phyloP scores from a whole-genome alignment of 2,888 invertebrate genomes.

The Tillus elongatus region DNA sequence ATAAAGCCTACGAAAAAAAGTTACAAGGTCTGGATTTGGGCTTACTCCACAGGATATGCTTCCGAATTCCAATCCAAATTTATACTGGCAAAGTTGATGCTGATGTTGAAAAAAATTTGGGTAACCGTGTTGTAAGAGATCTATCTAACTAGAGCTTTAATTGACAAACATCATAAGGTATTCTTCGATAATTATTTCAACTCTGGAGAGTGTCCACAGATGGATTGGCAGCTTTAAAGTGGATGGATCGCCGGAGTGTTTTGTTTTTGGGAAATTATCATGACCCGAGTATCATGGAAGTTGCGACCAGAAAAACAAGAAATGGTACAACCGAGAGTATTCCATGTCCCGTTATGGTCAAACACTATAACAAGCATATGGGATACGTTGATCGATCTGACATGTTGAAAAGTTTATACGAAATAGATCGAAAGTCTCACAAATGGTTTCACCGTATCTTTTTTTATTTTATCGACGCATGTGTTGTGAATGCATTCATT shows the following conservation, averaged over 20 bases:
- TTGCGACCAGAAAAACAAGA: constrained; percentile 5
- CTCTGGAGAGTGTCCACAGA: constrained; percentile 5
- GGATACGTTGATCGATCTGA: constrained; percentile 13
- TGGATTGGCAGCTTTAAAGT: constrained; percentile 1
- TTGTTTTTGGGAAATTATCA: constrained; percentile 1
- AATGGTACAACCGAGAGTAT: constrained; percentile 10
- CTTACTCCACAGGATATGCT: no score
- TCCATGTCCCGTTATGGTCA: constrained; percentile 9
- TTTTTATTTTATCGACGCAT: constrained; percentile 24
- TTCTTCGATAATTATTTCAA: constrained; percentile 22
- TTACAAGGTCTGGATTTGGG: no score
- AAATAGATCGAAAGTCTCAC: constrained; percentile 22
- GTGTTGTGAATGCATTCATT: constrained; percentile 18
- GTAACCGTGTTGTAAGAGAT: constrained; percentile 15
- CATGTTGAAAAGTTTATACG: constrained; percentile 19
- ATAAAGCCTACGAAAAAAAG: no score
- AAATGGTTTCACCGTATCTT: constrained; percentile 29
- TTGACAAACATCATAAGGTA: constrained; percentile 17
- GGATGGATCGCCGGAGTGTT: constrained; percentile 2
- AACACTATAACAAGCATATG: constrained; percentile 13
- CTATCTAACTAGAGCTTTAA: constrained; percentile 11
- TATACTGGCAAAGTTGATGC: constrained; percentile 25
- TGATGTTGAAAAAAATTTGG: constrained; percentile 22
- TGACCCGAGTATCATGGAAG: background rate
- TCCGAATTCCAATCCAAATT: constrained; percentile 26